A percentile compares a stretch with the other conserved stretches of the same genome.
Conservation (phyloP, 2,797 vertebrate species). For the Discoglossus pictus region DNA sequence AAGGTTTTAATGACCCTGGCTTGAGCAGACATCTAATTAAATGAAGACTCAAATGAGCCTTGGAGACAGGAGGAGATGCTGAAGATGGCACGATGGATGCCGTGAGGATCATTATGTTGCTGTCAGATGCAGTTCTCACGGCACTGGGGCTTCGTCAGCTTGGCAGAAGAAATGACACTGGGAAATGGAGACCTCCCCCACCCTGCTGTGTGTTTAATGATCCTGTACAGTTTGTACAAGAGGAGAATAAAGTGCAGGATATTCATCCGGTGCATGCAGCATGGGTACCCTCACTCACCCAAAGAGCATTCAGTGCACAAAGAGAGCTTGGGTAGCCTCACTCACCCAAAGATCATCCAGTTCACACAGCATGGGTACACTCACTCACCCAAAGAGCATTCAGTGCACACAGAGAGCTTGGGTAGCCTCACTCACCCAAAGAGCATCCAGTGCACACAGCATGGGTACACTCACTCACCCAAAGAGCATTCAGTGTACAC, state of each 20-base stretch:
- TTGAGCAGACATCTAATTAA: conserved; percentile 46
- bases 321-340: too few species aligned
- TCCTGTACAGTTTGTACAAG: neutral
- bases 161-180: conserved; percentile 2
- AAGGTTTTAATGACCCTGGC: conserved; percentile 26
- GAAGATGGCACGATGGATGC: conserved; percentile 33
- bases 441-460: too few species aligned
- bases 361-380: too few species aligned
- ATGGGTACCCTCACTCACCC: too few species aligned
- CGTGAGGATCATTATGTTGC: conserved; percentile 22
- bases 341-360: too few species aligned
- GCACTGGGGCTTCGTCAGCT: conserved; percentile 34
- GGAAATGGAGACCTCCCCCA: neutral
- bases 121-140: conserved; percentile 30
- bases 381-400: too few species aligned
- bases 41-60: conserved; percentile 36
- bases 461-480: too few species aligned
- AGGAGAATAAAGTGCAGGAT: neutral
- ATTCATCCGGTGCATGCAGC: neutral
- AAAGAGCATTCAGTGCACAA: too few species aligned
- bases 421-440: too few species aligned
- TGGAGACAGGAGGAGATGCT: conserved; percentile 29
- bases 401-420: too few species aligned
- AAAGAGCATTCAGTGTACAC: too few species aligned
- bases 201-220: conserved; percentile 34